Conservation (phyloP, 2,797 vertebrate species). For the Phoxinus dragarum region DNA sequence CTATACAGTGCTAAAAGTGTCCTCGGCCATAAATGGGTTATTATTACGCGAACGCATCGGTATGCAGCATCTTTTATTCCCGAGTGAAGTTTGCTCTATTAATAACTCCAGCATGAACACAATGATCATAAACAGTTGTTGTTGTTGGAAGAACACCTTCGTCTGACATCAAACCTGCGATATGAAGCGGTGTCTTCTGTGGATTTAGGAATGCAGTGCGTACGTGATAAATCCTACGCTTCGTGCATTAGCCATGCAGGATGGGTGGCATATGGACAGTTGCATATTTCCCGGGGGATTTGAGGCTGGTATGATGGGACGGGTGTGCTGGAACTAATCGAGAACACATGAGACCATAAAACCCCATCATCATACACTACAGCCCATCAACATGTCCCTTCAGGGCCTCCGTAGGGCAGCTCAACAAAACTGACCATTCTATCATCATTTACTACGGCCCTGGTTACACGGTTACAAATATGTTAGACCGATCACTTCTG, state of each 20-base stretch:
- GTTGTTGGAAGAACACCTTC: constrained; percentile 59
- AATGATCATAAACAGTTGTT: constrained; percentile 61
- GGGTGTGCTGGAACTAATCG: constrained; percentile 46
- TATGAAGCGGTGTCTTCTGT: neutral
- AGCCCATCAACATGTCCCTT: no score
- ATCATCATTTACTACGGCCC: no score
- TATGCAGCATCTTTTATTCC: constrained; percentile 25
- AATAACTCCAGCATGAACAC: constrained; percentile 54
- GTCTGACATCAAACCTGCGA: constrained; percentile 43
- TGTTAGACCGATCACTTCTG: no score
- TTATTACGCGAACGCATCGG: no score
- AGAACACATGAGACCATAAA: constrained; percentile 47
- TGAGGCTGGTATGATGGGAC: neutral
- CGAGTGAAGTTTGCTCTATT: neutral
- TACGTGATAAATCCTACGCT: constrained; percentile 11
- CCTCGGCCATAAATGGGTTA: neutral
- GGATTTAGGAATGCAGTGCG: neutral
- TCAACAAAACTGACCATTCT: no score
- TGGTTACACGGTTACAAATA: no score
- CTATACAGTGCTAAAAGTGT: neutral
- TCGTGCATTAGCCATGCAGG: neutral
- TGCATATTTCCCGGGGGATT: constrained; percentile 6
- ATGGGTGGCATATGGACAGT: neutral
- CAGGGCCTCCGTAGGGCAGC: no score
- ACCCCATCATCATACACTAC: constrained; percentile 4